Conservation (phyloP, 2,888 invertebrate genomes). For the Agrotis ipsilon region DNA sequence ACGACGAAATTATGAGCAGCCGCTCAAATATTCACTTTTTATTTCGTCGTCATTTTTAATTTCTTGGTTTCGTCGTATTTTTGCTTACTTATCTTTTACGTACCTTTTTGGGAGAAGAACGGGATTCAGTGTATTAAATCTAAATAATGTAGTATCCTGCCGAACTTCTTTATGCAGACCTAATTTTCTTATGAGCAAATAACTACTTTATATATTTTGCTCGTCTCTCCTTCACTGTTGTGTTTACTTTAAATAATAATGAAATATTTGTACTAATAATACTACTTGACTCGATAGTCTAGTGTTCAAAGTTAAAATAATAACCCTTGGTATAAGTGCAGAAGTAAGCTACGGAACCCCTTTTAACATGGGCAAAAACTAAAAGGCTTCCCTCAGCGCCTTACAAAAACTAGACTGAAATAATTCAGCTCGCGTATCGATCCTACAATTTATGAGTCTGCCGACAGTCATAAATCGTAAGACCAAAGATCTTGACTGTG, state of each 20-base stretch:
- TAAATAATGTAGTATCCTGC: conserved; percentile 35
- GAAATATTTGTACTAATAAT: too few species aligned
- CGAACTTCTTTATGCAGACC: not conserved
- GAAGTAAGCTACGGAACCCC: too few species aligned
- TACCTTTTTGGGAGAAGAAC: conserved; percentile 12
- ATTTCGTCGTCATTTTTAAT: conserved; percentile 42
- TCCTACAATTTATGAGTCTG: conserved; percentile 51
- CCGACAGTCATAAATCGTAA: conserved; percentile 50
- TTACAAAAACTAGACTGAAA: conserved; percentile 28
- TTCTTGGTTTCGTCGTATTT: conserved; percentile 33
- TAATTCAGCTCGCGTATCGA: conserved; percentile 33
- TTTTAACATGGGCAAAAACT: conserved; percentile 8
- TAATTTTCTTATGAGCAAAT: conserved; percentile 6
- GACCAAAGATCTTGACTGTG: conserved; percentile 41
- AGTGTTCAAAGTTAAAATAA: too few species aligned
- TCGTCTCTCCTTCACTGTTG: not conserved
- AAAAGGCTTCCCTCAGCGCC: not conserved
- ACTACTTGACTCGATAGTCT: too few species aligned
- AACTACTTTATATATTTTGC: not conserved
- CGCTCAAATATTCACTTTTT: conserved; percentile 53
- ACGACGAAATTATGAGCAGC: conserved; percentile 45
- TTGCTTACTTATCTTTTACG: conserved; percentile 21
- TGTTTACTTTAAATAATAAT: too few species aligned
- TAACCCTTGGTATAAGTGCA: not conserved
- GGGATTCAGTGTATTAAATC: conserved; percentile 28